Conservation (phyloP, 2,888 invertebrate species). For the Mechanitis mazaeus region DNA sequence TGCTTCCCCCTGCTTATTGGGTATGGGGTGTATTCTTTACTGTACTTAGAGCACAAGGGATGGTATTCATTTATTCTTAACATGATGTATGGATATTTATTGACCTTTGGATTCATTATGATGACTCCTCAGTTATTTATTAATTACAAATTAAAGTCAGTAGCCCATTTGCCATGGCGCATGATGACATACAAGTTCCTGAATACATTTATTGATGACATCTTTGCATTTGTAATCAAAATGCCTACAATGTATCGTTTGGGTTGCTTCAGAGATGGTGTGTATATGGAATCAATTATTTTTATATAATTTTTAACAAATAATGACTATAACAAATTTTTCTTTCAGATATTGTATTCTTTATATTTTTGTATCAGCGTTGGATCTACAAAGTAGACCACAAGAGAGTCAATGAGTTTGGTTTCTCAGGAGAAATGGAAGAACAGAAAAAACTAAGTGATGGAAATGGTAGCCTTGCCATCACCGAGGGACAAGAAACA, state of each 20-base stretch:
- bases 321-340: slow-evolving; percentile 24
- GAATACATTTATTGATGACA: slow-evolving; percentile 99
- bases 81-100: slow-evolving; percentile 97
- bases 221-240: slow-evolving; percentile 99
- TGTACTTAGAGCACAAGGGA: slow-evolving; percentile 98
- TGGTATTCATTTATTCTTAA: slow-evolving; percentile 99
- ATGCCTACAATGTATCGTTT: slow-evolving; percentile 99
- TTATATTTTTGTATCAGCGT: slow-evolving; percentile 98
- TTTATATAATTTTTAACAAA: neutral
- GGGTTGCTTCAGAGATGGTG: slow-evolving; percentile 97
- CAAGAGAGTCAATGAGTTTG: slow-evolving; percentile 97
- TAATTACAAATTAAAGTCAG: slow-evolving; percentile 99
- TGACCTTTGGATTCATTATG: slow-evolving; percentile 99
- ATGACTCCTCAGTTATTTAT: slow-evolving; percentile 99
- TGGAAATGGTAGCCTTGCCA: slow-evolving; percentile 49
- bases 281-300: slow-evolving; percentile 34
- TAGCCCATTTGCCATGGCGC: slow-evolving; percentile 99
- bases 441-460: slow-evolving; percentile 66
- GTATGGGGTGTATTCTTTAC: slow-evolving; percentile 95
- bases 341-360: slow-evolving; percentile 94
- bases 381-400: slow-evolving; percentile 99
- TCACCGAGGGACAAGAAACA: slow-evolving; percentile 48
- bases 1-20: slow-evolving; percentile 94
- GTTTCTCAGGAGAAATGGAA: slow-evolving; percentile 96
- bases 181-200: slow-evolving; percentile 99